These are phyloP conservation scores for Prunella fulvescens DNA, from an alignment of 2,113 vertebrate species.

Conservation along the genomic window DNA sequence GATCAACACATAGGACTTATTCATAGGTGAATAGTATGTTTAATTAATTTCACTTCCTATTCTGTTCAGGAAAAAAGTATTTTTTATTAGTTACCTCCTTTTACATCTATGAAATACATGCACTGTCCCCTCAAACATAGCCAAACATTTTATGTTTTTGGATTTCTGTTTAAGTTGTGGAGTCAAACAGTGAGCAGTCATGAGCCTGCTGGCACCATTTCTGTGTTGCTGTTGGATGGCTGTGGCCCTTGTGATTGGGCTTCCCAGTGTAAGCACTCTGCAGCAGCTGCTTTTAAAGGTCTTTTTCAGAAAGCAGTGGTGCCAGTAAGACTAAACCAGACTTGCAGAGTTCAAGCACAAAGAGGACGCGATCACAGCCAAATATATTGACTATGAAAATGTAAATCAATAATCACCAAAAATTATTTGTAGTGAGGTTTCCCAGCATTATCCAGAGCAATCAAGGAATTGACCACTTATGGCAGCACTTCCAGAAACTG, in stretches of 20 bases:
- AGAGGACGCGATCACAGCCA: background rate
- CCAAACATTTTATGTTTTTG: background rate
- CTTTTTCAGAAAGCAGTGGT: background rate
- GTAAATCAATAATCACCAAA: background rate
- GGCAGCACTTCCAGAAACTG: background rate
- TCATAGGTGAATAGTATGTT: background rate
- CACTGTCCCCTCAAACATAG: background rate
- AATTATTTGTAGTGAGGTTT: background rate
- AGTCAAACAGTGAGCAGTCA: background rate
- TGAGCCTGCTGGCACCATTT: slow-evolving; percentile 1
- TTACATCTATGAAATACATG: background rate
- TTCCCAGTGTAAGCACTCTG: background rate
- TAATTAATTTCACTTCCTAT: slow-evolving; percentile 35
- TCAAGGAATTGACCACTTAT: background rate
- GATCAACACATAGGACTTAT: background rate
- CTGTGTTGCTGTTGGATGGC: slow-evolving; percentile 25
- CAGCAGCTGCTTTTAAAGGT: slow-evolving; percentile 1
- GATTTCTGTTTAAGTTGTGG: background rate
- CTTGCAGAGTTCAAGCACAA: background rate
- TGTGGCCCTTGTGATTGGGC: background rate
- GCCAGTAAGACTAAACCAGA: background rate
- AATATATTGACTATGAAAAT: background rate
- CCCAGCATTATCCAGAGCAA: background rate
- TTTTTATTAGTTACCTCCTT: background rate
- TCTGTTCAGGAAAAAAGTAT: background rate